phyloP scores from a whole-genome alignment of 2,797 vertebrate species.

The Paramormyrops hopkinsi region DNA sequence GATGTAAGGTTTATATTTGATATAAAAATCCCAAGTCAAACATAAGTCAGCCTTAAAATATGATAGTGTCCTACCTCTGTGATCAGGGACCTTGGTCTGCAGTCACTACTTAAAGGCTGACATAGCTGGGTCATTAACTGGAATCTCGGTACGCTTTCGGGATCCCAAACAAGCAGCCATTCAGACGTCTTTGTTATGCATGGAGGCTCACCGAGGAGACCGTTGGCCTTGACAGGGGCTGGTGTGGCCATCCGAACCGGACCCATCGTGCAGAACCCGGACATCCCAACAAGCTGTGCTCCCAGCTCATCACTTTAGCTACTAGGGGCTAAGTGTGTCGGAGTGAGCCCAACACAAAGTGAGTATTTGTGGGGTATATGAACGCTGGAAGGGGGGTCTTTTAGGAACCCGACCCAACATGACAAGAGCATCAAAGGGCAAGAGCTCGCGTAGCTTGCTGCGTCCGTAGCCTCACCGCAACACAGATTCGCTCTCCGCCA shows the following conservation, averaged over 20 bases:
- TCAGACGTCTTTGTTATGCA: neutral
- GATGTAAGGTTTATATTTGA: conserved; percentile 30
- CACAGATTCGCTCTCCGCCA: neutral
- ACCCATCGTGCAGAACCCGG: neutral
- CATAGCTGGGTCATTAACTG: conserved; percentile 7
- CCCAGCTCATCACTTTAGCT: neutral
- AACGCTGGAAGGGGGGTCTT: neutral
- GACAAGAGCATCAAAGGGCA: neutral
- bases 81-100: neutral
- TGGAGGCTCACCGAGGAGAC: neutral
- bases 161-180: neutral
- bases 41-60: conserved; percentile 21
- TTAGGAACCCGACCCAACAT: neutral
- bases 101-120: conserved; percentile 2
- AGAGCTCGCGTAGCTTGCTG: neutral
- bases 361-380: neutral
- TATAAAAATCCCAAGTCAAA: conserved; percentile 28
- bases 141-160: neutral
- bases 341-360: neutral
- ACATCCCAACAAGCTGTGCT: neutral
- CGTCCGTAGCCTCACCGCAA: neutral
- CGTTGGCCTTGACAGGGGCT: neutral
- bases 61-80: conserved; percentile 6
- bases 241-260: neutral
- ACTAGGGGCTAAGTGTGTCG: neutral